A percentile compares a stretch with the other conserved stretches of the same genome.
These are phyloP conservation scores for Mactromeris polynyma DNA, from an alignment of 2,888 invertebrate species.

Conservation along the genomic window DNA sequence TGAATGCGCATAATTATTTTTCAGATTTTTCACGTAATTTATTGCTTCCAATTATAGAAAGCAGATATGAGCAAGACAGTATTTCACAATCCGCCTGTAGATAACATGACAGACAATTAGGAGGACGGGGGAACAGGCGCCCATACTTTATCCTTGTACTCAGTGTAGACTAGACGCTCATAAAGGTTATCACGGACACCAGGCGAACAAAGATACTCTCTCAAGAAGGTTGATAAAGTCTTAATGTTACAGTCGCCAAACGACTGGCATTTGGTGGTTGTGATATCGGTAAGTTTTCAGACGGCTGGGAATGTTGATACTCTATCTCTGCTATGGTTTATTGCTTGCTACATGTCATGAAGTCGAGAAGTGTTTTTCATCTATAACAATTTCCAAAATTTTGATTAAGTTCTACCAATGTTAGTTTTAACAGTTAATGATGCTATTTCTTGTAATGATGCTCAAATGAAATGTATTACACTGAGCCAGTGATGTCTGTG, in stretches of 20 bases:
- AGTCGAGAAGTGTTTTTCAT: not conserved
- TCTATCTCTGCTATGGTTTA: not conserved
- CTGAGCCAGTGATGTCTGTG: too few species aligned
- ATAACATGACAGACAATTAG: conserved; percentile 52
- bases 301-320: not conserved
- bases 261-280: not conserved
- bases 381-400: too few species aligned
- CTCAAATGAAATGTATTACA: too few species aligned
- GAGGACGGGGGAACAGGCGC: conserved; percentile 30
- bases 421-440: too few species aligned
- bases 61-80: conserved; percentile 41
- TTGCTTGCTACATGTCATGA: not conserved
- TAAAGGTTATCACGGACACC: conserved; percentile 44
- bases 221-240: conserved; percentile 20
- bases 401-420: too few species aligned
- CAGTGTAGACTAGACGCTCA: conserved; percentile 35
- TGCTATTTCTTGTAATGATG: too few species aligned
- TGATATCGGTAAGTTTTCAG: not conserved
- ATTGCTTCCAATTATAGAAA: conserved; percentile 36
- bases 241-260: conserved; percentile 19
- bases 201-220: conserved; percentile 33
- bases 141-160: conserved; percentile 31
- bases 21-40: conserved; percentile 38
- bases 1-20: conserved; percentile 26
- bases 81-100: conserved; percentile 47